Percentiles rank a stretch among this genome's conserved stretches.
Conservation (phyloP, 92 coral and sea anemone species). For the Heteractis magnifica region DNA sequence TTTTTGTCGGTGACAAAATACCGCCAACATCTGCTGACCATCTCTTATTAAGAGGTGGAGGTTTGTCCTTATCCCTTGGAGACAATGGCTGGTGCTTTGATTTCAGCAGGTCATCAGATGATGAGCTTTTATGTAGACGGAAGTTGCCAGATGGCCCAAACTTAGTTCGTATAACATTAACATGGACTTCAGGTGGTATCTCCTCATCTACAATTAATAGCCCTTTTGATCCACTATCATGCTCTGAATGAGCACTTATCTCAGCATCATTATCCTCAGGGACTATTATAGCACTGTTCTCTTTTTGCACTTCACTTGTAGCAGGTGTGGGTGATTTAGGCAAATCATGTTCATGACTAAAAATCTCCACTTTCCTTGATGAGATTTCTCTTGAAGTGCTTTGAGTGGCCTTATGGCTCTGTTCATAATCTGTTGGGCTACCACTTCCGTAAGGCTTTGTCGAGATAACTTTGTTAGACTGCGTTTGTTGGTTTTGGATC, state of each 20-base stretch:
- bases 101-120: conserved; percentile 48
- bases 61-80: conserved; percentile 32
- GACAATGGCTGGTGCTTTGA: conserved; percentile 11
- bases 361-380: not conserved
- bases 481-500: conserved; percentile 5
- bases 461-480: not conserved
- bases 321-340: conserved; percentile 17
- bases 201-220: conserved; percentile 10
- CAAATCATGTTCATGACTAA: not conserved
- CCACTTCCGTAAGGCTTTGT: not conserved
- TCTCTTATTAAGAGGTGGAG: conserved; percentile 58
- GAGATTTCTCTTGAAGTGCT: not conserved
- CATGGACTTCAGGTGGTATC: conserved; percentile 17
- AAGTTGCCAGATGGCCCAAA: conserved; percentile 59
- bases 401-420: not conserved
- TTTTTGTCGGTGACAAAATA: conserved; percentile 35
- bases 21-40: conserved; percentile 74
- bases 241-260: not conserved
- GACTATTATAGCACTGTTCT: not conserved
- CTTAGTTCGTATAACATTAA: conserved; percentile 44
- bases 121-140: conserved; percentile 38
- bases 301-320: not conserved
- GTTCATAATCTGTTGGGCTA: not conserved
- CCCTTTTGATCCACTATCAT: not conserved
- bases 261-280: not conserved